Base-by-base conservation (phyloP, 2,113 vertebrate genomes). In the Gambusia holbrooki region DNA sequence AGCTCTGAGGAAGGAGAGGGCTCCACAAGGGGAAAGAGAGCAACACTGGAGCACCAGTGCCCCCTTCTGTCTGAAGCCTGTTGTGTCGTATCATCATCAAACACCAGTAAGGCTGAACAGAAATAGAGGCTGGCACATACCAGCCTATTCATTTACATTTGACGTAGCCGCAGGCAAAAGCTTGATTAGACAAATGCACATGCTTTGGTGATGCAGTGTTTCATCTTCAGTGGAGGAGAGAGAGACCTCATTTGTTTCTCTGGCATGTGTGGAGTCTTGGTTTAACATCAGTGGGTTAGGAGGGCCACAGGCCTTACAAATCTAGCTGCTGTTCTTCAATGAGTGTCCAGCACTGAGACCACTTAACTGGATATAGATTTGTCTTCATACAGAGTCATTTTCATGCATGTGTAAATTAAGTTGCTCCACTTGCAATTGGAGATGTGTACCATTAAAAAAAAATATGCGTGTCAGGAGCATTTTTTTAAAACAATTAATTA, bases 41-140 rank as follows among this genome's bases (percentile, higher is more conserved):
- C 81, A 93, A 96, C 95, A 92, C 95, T 96, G 95, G 97, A 97
- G 92, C 97, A 97, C 97, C 94, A 96, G 96, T 98, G 98, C 97
- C 97, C 97, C 97, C 94, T 95, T 88, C 91, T 88, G 86, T 63
- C 40, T 71, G 61, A 67, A 69, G 76, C 42, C 62, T 82, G 78
- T 84, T 58, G 83, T 82, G 85, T 45, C 61, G 73, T 79, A 85
- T 86, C 85, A 87, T 78, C 87, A 84, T 90, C 88, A 81, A 86
- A 81, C 80, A 58, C 69, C 6, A 87, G 81, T 67, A 81, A 78
- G 83, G 64, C 70, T 79, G 88, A 89, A 79, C 87, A 89, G 80
- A 90, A 91, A 92, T 88, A 90, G 88, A 85, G 81, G 87, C 84
- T 90, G 90, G 89, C 89, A 90, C 90, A 80, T 88, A 79, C 86